Evolutionary conservation across 2,113 vertebrate species (phyloP).

Genomic region (Dicaeum eximium): DNA sequence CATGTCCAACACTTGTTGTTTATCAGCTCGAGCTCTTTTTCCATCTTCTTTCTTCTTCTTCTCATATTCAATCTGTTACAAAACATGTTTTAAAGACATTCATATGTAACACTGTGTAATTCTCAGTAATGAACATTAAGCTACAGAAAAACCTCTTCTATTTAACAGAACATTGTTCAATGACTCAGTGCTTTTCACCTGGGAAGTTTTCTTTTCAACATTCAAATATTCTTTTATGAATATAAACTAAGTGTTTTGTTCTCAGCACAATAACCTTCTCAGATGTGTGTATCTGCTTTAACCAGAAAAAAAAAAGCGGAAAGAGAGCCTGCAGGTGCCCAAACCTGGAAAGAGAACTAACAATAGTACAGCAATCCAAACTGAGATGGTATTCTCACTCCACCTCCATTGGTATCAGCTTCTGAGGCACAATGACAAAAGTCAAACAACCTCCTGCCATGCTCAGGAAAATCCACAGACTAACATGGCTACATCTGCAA

Average conservation of each 20-base stretch:
- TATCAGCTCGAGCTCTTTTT: slow-evolving; percentile 91
- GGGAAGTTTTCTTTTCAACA: not conserved
- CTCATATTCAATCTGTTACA: slow-evolving; percentile 88
- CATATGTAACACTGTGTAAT: not conserved
- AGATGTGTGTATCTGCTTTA: not conserved
- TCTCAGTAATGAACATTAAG: not conserved
- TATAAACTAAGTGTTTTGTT: not conserved
- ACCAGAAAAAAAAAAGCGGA: not conserved
- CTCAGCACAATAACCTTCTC: not conserved
- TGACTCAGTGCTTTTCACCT: slow-evolving; percentile 20
- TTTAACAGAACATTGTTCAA: not conserved
- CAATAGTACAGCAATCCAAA: not conserved
- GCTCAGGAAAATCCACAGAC: not conserved
- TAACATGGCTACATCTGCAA: not conserved
- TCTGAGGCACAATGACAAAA: not conserved
- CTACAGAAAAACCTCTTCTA: not conserved
- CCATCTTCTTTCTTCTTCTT: slow-evolving; percentile 96
- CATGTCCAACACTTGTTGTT: slow-evolving; percentile 94
- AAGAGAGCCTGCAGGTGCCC: not conserved
- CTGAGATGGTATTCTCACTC: not conserved
- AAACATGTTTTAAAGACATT: not conserved
- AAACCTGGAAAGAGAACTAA: not conserved
- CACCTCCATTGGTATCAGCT: not conserved
- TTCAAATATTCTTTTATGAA: not conserved
- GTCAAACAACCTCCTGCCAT: not conserved